Evolutionary conservation across 1,140 invertebrate genomes (phyloP).

Genomic region (Atta colombica): DNA sequence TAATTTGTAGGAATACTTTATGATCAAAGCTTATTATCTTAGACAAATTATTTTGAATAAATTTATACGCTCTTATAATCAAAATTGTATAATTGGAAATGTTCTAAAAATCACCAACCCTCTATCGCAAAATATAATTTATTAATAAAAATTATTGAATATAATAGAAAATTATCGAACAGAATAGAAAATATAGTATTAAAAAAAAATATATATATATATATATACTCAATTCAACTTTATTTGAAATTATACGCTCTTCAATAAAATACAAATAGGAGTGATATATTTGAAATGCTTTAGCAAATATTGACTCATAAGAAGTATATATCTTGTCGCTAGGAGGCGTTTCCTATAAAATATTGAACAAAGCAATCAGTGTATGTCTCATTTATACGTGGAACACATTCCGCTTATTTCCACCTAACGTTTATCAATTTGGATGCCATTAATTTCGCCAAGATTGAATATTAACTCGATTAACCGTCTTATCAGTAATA

Average conservation of each 20-base stretch:
- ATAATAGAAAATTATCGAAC: neutral
- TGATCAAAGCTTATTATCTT: too few relatives aligned
- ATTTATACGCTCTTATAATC: too few relatives aligned
- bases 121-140: conserved; percentile 1
- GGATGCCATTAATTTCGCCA: conserved; percentile 33
- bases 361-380: conserved; percentile 15
- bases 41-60: too few relatives aligned
- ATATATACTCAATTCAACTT: conserved; percentile 29
- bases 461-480: conserved; percentile 52
- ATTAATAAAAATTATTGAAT: conserved; percentile 34
- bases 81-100: conserved; percentile 7
- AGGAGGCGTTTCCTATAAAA: conserved; percentile 4
- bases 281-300: conserved; percentile 43
- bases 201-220: too few relatives aligned
- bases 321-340: conserved; percentile 13
- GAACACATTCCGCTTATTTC: neutral
- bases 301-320: conserved; percentile 45
- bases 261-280: conserved; percentile 7
- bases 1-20: too few relatives aligned
- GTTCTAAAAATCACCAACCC: conserved; percentile 8
- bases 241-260: conserved; percentile 6
- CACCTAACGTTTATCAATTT: conserved; percentile 28
- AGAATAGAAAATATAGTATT: conserved; percentile 13
- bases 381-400: conserved; percentile 24
- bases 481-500: conserved; percentile 44